A percentile compares a stretch with the other conserved stretches of the same genome.
phyloP scores from a whole-genome alignment of 1,140 invertebrate species.

The Lasioglossum albipes region DNA sequence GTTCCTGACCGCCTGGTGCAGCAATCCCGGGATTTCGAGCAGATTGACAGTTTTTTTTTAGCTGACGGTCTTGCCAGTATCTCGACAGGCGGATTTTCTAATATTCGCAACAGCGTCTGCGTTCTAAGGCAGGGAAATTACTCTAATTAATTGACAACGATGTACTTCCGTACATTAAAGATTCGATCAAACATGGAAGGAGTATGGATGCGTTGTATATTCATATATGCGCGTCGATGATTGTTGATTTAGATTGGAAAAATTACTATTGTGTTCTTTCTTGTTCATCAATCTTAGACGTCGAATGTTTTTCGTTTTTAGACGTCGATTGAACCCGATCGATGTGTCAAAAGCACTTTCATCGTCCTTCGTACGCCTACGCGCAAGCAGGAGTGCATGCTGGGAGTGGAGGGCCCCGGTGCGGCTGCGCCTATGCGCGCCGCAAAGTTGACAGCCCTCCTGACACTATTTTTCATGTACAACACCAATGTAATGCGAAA shows the following conservation, averaged over 20 bases:
- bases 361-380: slow-evolving; percentile 31
- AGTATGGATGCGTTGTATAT: no score
- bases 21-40: slow-evolving; percentile 74
- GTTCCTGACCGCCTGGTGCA: slow-evolving; percentile 69
- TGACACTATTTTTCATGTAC: no score
- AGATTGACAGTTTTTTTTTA: slow-evolving; percentile 74
- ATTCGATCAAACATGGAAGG: no score
- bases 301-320: slow-evolving; percentile 4
- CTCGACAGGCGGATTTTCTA: slow-evolving; percentile 12
- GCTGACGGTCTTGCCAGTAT: slow-evolving; percentile 40
- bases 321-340: slow-evolving; percentile 5
- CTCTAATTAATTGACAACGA: neutral
- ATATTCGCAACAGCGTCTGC: neutral
- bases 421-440: neutral
- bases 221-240: no score
- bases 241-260: neutral
- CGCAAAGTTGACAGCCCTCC: no score
- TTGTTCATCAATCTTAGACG: neutral
- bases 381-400: slow-evolving; percentile 47
- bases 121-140: neutral
- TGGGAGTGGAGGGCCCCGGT: neutral
- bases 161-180: no score
- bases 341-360: slow-evolving; percentile 46
- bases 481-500: no score
- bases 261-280: neutral